phyloP scores from a whole-genome alignment of 53 echinoderm and acorn worm species.

The Echinometra lucunter region DNA sequence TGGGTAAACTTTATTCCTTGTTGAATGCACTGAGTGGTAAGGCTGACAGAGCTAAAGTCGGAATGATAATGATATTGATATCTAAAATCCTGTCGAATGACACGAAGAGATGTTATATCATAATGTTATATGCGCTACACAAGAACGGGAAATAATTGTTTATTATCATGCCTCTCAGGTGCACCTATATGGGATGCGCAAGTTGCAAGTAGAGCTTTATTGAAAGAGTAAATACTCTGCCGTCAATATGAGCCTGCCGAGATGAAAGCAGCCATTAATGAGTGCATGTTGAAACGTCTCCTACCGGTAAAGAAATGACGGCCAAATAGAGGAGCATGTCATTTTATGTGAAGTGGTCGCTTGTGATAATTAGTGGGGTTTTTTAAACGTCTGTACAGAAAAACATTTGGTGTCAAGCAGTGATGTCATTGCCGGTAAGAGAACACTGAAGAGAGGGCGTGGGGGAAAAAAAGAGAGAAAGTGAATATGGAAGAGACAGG shows the following conservation, averaged over 20 bases:
- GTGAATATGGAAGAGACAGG: too few relatives aligned
- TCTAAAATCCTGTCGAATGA: too few relatives aligned
- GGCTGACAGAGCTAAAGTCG: too few relatives aligned
- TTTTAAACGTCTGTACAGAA: background rate
- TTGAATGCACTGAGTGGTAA: too few relatives aligned
- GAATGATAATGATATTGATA: too few relatives aligned
- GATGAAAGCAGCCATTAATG: background rate
- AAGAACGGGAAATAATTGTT: background rate
- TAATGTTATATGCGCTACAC: too few relatives aligned
- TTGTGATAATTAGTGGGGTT: background rate
- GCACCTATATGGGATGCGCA: background rate
- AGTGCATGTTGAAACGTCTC: background rate
- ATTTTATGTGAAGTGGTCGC: background rate
- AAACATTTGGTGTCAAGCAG: background rate
- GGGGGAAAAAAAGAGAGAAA: background rate
- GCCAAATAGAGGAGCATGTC: background rate
- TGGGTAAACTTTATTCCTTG: too few relatives aligned
- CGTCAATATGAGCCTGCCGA: background rate
- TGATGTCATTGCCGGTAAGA: background rate
- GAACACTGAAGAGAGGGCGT: background rate
- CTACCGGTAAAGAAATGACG: background rate
- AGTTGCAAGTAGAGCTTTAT: background rate
- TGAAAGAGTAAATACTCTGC: background rate
- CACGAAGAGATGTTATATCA: too few relatives aligned
- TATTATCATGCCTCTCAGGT: background rate